Evolutionary conservation across 2,888 invertebrate genomes (phyloP), one percentile per base, ranked within the genome.

Genomic region (Abscondita cerata): DNA sequence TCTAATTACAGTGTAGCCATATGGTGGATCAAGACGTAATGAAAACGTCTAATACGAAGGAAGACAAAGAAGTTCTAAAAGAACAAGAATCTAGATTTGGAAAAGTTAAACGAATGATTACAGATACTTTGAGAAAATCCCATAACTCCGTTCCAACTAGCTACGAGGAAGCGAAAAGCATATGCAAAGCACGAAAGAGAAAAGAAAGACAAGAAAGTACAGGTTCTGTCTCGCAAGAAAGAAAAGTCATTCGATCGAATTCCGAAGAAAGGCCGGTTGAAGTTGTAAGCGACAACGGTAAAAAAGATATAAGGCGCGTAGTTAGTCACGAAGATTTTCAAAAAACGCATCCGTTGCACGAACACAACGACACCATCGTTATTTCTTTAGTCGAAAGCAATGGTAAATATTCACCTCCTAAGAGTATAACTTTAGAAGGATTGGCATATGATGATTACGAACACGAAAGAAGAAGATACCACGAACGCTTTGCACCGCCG

Each of bases 281-380:
- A 57, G 67, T 73, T 34, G 81, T 82, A 40, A 73, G 66, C 19
- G 68, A 72, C 48, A 48, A 48, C 34, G 60, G 53, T 9, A 67
- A 68, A 16, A 76, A 74, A 56, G 78, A 78, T 54, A 86, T 87
- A 34, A 80, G 86, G 56, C 81, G 86, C 70, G 87, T 87, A n/a
- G 85, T 85, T 66, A 87, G 86, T 62, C 86, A 86, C 76, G 87
- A 87, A 75, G 86, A 87, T 75, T 86, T 87, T 70, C 82, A 82
- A 65, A 80, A 78, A 68, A 68, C 73, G 2, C 72, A 71, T 56
- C 78, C 78, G 34, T 69, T 77, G 25, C 78, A 78, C 59, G 76
- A 79, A 65, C 76, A 76, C 52, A 77, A 77, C 57, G 68, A 70
- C 15, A 68, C 68, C n/a, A 64, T 68, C 33, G 62, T 66, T 16